phyloP scores from a whole-genome alignment of 1,140 invertebrate genomes.

The Lineus longissimus region DNA sequence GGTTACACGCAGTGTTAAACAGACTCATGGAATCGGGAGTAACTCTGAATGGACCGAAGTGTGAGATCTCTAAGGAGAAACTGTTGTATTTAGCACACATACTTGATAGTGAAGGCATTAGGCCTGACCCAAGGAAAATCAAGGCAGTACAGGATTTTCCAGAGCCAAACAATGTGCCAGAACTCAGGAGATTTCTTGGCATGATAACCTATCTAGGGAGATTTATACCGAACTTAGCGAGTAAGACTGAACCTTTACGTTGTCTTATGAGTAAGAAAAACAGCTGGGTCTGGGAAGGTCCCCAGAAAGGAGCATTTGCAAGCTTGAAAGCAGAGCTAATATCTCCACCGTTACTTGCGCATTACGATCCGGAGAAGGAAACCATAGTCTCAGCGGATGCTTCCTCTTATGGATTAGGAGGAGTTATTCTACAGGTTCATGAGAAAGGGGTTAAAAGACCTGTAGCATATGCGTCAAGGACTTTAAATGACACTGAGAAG shows the following conservation, averaged over 20 bases:
- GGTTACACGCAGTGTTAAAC: no score
- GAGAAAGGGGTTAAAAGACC: not conserved
- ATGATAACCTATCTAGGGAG: conserved; percentile 20
- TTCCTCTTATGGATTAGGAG: conserved; percentile 10
- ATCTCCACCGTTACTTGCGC: conserved; percentile 10
- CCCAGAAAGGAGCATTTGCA: conserved; percentile 15
- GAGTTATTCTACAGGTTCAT: conserved; percentile 14
- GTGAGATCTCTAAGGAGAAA: no score
- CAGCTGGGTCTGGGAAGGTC: conserved; percentile 11
- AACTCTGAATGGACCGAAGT: no score
- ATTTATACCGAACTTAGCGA: conserved; percentile 13
- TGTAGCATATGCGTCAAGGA: not conserved
- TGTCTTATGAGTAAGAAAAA: conserved; percentile 12
- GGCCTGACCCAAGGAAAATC: not conserved
- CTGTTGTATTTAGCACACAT: not conserved
- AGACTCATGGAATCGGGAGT: no score
- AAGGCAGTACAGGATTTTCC: not conserved
- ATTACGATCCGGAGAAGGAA: conserved; percentile 11
- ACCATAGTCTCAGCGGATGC: conserved; percentile 15
- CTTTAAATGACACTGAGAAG: not conserved
- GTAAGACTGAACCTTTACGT: conserved; percentile 10
- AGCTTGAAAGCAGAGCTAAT: conserved; percentile 15
- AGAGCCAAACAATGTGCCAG: no score
- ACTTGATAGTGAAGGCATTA: not conserved
- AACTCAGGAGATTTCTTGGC: conserved; percentile 27